Percentiles rank a stretch among this genome's conserved stretches.
Conservation (phyloP, 2,113 vertebrate species). For the Epinephelus lanceolatus region DNA sequence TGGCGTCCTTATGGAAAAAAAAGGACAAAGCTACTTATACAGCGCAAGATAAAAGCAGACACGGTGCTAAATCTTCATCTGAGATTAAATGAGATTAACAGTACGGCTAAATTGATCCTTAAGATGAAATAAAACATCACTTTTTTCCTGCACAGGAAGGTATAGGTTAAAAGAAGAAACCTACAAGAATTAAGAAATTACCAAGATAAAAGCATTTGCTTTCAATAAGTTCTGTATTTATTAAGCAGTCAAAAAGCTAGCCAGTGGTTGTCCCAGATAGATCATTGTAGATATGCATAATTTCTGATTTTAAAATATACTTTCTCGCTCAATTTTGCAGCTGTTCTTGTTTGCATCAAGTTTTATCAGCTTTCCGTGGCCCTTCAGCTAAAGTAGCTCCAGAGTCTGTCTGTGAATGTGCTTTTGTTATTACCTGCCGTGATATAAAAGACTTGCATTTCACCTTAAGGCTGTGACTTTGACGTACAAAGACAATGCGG, state of each 20-base stretch:
- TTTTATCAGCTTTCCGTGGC: constrained; percentile 29
- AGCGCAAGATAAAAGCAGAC: constrained; percentile 13
- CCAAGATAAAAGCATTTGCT: background rate
- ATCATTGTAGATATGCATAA: background rate
- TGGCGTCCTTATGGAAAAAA: constrained; percentile 25
- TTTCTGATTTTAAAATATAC: background rate
- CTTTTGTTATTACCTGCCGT: constrained; percentile 35
- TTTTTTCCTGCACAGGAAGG: constrained; percentile 5
- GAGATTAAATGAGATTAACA: constrained; percentile 17
- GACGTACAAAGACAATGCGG: background rate
- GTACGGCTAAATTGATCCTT: background rate
- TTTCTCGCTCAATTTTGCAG: background rate
- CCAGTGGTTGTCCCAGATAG: background rate
- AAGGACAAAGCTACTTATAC: constrained; percentile 19
- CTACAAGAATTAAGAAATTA: background rate
- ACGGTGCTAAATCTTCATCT: constrained; percentile 20
- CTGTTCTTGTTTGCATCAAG: constrained; percentile 19
- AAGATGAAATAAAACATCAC: background rate
- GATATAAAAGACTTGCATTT: constrained; percentile 5
- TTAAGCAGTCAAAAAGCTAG: background rate
- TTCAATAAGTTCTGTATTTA: constrained; percentile 4
- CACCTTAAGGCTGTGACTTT: constrained; percentile 31
- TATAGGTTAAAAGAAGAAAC: constrained; percentile 2
- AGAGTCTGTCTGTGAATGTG: constrained; percentile 5
- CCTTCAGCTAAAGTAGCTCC: constrained; percentile 19